Evolutionary conservation across 1,140 invertebrate genomes (phyloP), one percentile per base, ranked within the genome.

Genomic region (Melipona quadrifasciata): DNA sequence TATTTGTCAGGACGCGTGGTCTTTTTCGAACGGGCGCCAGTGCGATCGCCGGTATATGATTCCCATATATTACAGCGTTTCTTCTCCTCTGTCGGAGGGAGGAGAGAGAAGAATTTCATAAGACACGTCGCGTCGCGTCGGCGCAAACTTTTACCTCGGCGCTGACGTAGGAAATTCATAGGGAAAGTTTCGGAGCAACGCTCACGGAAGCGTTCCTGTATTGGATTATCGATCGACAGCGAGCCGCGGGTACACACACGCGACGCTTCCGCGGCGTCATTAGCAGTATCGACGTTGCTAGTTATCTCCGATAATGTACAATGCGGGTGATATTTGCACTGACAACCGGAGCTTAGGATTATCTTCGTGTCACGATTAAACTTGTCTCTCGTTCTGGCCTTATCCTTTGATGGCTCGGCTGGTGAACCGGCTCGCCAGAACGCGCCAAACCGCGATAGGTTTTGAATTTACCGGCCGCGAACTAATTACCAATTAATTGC

Each of bases 331-430:
- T 89, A 86, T 89, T 70, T 74, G 76, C 68, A 86, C 73, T 86
- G 88, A 89, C 88, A 89, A 89, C 87, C 88, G 85, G 53, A 82
- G 87, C 75, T 75, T 61, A 64, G 87, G 77, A 89, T 89, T 89
- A 89, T 89, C 87, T 47, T 89, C 75, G 78, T 77, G 88, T 86
- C 86, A 84, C 78, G 81, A 89, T 84, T 89, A 89, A 86, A 79
- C 85, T 78, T 82, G 77, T 86, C 87, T 77, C 77, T 85, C 87
- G 78, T 70, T 86, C 73, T 57, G 76, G 84, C 68, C 39, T 84
- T 55, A 61, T 79, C 84, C 87, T 80, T 89, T 84, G 74, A 88
- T 80, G 68, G 67, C 68, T 19, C 31, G 53, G 67, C 39, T 39
- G 39, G 39, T 39, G 39, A 39, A 39, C 39, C 39, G 3, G 39